Percentiles rank a stretch among this genome's conserved stretches.
phyloP scores from a whole-genome alignment of 2,113 vertebrate species.

The Martes martes region DNA sequence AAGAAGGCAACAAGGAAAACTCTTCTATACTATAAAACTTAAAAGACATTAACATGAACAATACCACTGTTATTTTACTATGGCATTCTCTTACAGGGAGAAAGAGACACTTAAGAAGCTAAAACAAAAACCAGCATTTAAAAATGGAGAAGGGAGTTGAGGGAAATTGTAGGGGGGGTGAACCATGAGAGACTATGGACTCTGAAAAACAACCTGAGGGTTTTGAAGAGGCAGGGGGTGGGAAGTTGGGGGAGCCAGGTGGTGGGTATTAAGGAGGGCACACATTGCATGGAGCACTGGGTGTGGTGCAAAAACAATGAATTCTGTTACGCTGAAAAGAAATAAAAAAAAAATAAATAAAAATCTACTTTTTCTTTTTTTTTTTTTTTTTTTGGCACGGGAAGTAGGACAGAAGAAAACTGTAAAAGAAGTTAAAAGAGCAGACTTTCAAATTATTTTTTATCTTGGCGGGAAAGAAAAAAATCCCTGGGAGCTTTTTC shows the following conservation, averaged over 20 bases:
- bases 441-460: slow-evolving; percentile 63
- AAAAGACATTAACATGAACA: neutral
- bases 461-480: slow-evolving; percentile 1
- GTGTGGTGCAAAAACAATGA: too few relatives aligned
- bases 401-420: slow-evolving; percentile 44
- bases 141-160: neutral
- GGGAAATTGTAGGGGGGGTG: too few relatives aligned
- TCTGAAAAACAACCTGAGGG: too few relatives aligned
- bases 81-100: neutral
- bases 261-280: too few relatives aligned
- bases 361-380: neutral
- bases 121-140: slow-evolving; percentile 9
- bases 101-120: neutral
- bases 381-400: neutral
- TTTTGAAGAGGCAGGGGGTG: too few relatives aligned
- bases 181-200: too few relatives aligned
- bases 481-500: slow-evolving; percentile 21
- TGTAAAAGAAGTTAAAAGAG: slow-evolving; percentile 55
- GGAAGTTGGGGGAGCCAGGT: too few relatives aligned
- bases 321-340: too few relatives aligned
- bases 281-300: too few relatives aligned
- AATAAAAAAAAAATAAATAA: neutral
- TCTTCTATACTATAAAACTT: neutral
- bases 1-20: neutral
- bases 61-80: neutral